phyloP scores from a whole-genome alignment of 2,113 vertebrate genomes.

The Syngnathus typhle region DNA sequence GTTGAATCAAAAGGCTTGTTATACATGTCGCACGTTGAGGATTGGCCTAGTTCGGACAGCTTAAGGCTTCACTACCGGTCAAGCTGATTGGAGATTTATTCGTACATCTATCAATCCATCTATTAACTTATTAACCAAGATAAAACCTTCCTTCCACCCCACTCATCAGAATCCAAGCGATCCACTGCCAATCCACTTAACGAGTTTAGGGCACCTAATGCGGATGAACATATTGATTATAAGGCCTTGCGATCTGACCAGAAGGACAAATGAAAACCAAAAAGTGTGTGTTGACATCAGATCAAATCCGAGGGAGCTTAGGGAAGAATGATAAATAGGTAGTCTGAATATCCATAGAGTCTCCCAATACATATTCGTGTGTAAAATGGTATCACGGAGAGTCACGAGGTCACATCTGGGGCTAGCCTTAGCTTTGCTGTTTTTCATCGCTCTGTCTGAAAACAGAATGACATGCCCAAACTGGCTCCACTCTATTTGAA shows the following conservation, averaged over 20 bases:
- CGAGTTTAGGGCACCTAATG: slow-evolving; percentile 11
- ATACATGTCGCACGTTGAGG: slow-evolving; percentile 34
- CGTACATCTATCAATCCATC: slow-evolving; percentile 62
- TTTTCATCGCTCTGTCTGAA: not conserved
- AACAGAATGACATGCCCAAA: not conserved
- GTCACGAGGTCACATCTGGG: slow-evolving; percentile 5
- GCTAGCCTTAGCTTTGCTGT: not conserved
- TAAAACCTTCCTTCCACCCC: slow-evolving; percentile 37
- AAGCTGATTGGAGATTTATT: slow-evolving; percentile 71
- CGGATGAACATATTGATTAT: slow-evolving; percentile 51
- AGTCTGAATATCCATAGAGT: not conserved
- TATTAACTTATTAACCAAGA: slow-evolving; percentile 67
- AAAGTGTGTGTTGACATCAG: not conserved
- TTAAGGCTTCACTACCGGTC: slow-evolving; percentile 45
- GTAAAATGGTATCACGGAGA: slow-evolving; percentile 1
- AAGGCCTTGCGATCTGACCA: slow-evolving; percentile 27
- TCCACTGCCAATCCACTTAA: slow-evolving; percentile 51
- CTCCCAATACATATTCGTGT: not conserved
- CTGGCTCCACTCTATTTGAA: not conserved
- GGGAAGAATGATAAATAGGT: not conserved
- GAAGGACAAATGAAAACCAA: not conserved
- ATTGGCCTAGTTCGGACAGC: slow-evolving; percentile 56
- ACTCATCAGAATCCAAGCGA: slow-evolving; percentile 20
- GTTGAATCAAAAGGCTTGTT: slow-evolving; percentile 33
- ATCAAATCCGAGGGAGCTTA: not conserved